Percentiles rank a stretch among this genome's conserved stretches.
Evolutionary conservation across 1,140 invertebrate species (phyloP).

Genomic region (Drosophila rufa): DNA sequence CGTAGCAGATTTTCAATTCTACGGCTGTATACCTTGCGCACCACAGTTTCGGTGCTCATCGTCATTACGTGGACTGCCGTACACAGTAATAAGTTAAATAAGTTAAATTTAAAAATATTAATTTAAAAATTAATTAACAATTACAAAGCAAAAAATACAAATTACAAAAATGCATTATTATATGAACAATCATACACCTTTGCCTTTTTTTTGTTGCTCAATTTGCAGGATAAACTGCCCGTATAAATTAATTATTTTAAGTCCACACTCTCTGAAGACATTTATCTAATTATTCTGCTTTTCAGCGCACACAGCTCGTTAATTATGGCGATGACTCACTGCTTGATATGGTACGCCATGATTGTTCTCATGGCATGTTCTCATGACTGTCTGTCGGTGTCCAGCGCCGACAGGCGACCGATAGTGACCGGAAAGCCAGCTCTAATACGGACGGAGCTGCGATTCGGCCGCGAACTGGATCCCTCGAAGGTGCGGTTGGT

Average conservation of each 20-base stretch:
- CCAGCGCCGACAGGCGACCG: slow-evolving; percentile 8
- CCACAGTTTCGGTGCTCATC: no score
- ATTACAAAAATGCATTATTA: no score
- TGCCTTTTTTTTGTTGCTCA: not conserved
- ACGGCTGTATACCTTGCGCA: no score
- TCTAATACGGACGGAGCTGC: slow-evolving; percentile 90
- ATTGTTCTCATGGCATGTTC: slow-evolving; percentile 13
- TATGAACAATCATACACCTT: no score
- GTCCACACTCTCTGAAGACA: not conserved
- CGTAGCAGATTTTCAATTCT: no score
- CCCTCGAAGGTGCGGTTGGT: slow-evolving; percentile 91
- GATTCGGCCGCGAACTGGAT: slow-evolving; percentile 91
- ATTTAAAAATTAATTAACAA: no score
- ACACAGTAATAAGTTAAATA: no score
- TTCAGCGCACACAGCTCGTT: slow-evolving; percentile 35
- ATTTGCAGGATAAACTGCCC: not conserved
- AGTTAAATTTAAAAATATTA: no score
- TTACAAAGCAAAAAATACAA: no score
- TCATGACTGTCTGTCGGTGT: slow-evolving; percentile 20
- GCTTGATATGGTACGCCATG: slow-evolving; percentile 8
- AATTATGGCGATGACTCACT: slow-evolving; percentile 33
- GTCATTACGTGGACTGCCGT: no score
- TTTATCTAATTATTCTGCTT: slow-evolving; percentile 5
- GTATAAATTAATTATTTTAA: not conserved
- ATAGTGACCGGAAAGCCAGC: slow-evolving; percentile 85